phyloP scores from a whole-genome alignment of 1,140 invertebrate species.

The Papilio dardanus region DNA sequence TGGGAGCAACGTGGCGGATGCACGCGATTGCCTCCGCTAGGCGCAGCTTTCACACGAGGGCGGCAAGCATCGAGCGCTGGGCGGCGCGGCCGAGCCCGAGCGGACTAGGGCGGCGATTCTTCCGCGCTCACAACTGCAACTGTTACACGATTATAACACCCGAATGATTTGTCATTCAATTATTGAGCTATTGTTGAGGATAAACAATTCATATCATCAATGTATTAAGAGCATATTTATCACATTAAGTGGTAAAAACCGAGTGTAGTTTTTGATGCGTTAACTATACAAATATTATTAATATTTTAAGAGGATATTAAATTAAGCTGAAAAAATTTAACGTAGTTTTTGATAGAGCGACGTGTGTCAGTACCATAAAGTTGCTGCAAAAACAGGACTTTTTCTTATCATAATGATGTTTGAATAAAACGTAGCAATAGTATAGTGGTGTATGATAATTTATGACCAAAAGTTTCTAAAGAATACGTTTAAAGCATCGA shows the following conservation, averaged over 20 bases:
- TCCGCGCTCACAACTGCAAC: slow-evolving; percentile 45
- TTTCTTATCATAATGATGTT: too few species aligned
- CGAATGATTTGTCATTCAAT: slow-evolving; percentile 55
- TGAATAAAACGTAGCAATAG: not conserved
- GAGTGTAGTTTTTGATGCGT: not conserved
- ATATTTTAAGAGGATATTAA: too few species aligned
- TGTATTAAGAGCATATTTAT: slow-evolving; percentile 7
- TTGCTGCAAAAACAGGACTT: not conserved
- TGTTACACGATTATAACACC: slow-evolving; percentile 63
- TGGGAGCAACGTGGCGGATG: slow-evolving; percentile 40
- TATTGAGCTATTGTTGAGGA: slow-evolving; percentile 41
- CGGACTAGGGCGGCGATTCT: slow-evolving; percentile 39
- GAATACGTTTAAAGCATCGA: slow-evolving; percentile 30
- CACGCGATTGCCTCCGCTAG: slow-evolving; percentile 52
- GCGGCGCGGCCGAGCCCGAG: not conserved
- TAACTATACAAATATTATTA: not conserved
- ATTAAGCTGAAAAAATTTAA: too few species aligned
- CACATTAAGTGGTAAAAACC: not conserved
- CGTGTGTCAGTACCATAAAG: not conserved
- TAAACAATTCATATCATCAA: slow-evolving; percentile 7
- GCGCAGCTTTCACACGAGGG: slow-evolving; percentile 39
- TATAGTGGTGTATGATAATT: slow-evolving; percentile 23
- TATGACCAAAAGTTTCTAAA: not conserved
- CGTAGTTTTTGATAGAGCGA: too few species aligned
- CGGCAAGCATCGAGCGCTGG: not conserved